phyloP scores from a whole-genome alignment of 2,797 vertebrate species.

The Notamacropus eugenii region DNA sequence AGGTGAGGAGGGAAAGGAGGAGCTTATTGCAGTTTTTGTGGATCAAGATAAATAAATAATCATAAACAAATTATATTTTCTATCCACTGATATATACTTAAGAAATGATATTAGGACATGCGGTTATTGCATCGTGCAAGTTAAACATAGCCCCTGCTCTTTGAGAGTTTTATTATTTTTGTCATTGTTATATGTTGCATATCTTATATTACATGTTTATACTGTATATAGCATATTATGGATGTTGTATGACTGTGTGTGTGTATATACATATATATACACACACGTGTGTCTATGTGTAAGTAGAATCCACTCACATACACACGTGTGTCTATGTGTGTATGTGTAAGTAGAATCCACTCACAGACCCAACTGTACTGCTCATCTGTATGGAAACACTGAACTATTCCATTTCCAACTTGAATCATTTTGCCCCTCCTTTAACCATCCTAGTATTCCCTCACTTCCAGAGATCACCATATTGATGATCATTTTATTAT shows the following conservation, averaged over 20 bases:
- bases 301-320: neutral
- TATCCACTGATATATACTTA: neutral
- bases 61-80: neutral
- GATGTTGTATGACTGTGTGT: neutral
- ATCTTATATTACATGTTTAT: neutral
- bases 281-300: neutral
- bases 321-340: no score
- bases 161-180: neutral
- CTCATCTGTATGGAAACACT: neutral
- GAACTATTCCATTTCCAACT: neutral
- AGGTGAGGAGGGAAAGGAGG: neutral
- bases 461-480: neutral
- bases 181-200: neutral
- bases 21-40: neutral
- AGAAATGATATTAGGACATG: neutral
- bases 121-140: neutral
- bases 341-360: neutral
- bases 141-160: neutral
- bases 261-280: fast-evolving
- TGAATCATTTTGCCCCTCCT: neutral
- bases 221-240: neutral
- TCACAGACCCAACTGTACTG: neutral
- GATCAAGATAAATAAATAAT: neutral
- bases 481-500: neutral
- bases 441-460: neutral